These are phyloP conservation scores for Noctilio leporinus DNA, from an alignment of 2,113 vertebrate genomes.

Conservation along the genomic window DNA sequence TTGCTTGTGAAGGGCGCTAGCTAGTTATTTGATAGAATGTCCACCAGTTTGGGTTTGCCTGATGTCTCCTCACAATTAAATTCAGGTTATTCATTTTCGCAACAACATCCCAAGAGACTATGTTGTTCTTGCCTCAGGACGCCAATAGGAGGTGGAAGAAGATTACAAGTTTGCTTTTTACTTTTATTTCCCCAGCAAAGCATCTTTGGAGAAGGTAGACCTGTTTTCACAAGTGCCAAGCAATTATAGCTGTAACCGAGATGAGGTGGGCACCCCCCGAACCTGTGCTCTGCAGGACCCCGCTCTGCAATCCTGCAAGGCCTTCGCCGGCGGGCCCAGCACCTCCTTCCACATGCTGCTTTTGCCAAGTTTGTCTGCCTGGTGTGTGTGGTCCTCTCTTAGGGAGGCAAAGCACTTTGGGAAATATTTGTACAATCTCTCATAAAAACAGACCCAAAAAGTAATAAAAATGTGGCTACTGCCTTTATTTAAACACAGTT, in stretches of 20 bases:
- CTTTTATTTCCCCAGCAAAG: not conserved
- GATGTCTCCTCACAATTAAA: not conserved
- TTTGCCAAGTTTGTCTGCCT: not conserved
- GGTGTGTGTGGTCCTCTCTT: not conserved
- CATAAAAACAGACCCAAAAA: not conserved
- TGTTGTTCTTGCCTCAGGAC: not conserved
- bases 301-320: too few species aligned
- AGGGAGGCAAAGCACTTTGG: not conserved
- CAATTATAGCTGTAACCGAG: not conserved
- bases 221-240: not conserved
- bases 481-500: not conserved
- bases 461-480: not conserved
- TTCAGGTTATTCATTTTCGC: not conserved
- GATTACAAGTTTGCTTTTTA: not conserved
- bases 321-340: fast-evolving
- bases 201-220: not conserved
- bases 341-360: not conserved
- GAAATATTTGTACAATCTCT: not conserved
- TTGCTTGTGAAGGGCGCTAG: not conserved
- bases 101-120: not conserved
- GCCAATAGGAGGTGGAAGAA: not conserved
- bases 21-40: not conserved
- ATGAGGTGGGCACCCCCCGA: not conserved
- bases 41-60: not conserved
- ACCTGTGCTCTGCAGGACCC: fast-evolving